Evolutionary conservation across 1,140 invertebrate species (phyloP).

Genomic region (Drosophila kikkawai): DNA sequence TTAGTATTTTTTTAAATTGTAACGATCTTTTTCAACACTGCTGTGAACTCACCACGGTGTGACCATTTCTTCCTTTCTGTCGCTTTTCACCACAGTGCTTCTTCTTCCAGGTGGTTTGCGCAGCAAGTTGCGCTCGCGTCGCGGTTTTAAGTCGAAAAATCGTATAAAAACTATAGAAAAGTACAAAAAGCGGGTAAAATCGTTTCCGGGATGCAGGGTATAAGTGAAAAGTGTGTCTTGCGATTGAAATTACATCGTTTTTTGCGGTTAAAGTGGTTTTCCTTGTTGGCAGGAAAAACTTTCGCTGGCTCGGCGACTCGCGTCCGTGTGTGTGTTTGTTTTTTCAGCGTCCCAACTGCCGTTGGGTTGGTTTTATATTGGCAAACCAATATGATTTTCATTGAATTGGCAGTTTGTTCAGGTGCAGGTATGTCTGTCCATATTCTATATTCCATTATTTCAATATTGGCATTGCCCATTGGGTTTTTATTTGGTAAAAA

Average conservation of each 20-base stretch:
- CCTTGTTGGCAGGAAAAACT: slow-evolving; percentile 23
- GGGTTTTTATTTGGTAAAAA: slow-evolving; percentile 16
- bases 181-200: neutral
- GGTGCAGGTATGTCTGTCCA: slow-evolving; percentile 6
- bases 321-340: slow-evolving; percentile 29
- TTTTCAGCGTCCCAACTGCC: slow-evolving; percentile 5
- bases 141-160: neutral
- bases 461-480: slow-evolving; percentile 27
- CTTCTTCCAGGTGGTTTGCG: neutral
- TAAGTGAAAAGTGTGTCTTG: neutral
- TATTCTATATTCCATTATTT: slow-evolving; percentile 34
- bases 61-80: neutral
- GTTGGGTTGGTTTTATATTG: slow-evolving; percentile 61
- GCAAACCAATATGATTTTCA: slow-evolving; percentile 27
- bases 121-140: neutral
- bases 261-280: slow-evolving; percentile 59
- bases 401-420: slow-evolving; percentile 8
- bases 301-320: slow-evolving; percentile 37
- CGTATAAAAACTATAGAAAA: neutral
- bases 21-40: neutral
- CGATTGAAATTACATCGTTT: slow-evolving; percentile 3
- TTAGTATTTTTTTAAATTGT: neutral
- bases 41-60: neutral
- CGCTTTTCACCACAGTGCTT: neutral
- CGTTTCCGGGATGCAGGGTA: neutral